A percentile compares a stretch with the other conserved stretches of the same genome.
phyloP scores from a whole-genome alignment of 2,888 invertebrate species.

The Leucoma salicis region DNA sequence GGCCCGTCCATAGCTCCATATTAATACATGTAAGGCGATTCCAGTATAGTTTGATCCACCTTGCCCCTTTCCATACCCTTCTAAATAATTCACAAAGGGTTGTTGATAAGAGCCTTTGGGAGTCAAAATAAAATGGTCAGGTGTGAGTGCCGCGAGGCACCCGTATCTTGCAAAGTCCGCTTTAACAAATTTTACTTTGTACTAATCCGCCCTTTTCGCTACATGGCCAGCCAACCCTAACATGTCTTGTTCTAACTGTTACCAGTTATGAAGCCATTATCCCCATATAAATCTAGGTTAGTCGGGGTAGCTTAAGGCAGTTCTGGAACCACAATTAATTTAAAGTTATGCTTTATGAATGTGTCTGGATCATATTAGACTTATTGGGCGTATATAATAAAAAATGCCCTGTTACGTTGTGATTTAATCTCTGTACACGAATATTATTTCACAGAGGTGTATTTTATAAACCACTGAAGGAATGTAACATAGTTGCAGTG shows the following conservation, averaged over 20 bases:
- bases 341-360: constrained; percentile 48
- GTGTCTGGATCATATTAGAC: constrained; percentile 31
- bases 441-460: no score
- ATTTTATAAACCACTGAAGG: no score
- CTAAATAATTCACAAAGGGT: background rate
- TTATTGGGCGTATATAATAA: background rate
- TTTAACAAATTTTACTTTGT: constrained; percentile 79
- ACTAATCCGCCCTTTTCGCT: constrained; percentile 74
- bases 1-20: constrained; percentile 58
- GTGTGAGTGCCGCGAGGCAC: constrained; percentile 55
- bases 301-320: constrained; percentile 54
- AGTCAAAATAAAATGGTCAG: constrained; percentile 43
- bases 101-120: constrained; percentile 5
- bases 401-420: no score
- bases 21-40: constrained; percentile 50
- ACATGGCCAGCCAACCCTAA: constrained; percentile 53
- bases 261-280: constrained; percentile 72
- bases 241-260: constrained; percentile 64
- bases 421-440: no score
- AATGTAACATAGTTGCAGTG: no score
- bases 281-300: constrained; percentile 74
- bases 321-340: constrained; percentile 62
- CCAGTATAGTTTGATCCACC: constrained; percentile 42
- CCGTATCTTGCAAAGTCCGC: constrained; percentile 63
- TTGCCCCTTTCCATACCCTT: constrained; percentile 6